These are phyloP conservation scores for Condylura cristata DNA, from an alignment of 2,113 vertebrate species.

Conservation along the genomic window DNA sequence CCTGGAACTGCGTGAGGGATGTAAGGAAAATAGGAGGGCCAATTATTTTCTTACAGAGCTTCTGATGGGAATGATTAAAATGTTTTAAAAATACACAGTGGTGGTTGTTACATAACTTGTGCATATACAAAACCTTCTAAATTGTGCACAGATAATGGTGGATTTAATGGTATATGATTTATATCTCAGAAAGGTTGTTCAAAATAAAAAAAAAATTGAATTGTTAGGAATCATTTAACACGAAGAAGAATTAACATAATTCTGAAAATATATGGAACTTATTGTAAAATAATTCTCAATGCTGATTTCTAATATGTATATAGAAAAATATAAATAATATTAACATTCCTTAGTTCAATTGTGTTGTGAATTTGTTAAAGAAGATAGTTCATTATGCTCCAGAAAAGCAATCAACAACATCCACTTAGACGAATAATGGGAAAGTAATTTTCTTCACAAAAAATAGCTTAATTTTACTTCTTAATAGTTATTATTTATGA, in stretches of 20 bases:
- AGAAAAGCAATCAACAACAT: background rate
- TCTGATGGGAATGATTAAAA: background rate
- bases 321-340: background rate
- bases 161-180: background rate
- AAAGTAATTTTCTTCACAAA: background rate
- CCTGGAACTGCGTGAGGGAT: background rate
- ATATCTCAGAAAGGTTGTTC: background rate
- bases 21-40: background rate
- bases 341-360: background rate
- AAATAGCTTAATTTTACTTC: background rate
- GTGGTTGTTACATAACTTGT: background rate
- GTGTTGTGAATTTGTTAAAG: background rate
- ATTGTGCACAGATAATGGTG: background rate
- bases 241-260: background rate
- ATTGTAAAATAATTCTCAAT: background rate
- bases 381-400: background rate
- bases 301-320: background rate
- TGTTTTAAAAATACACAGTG: background rate
- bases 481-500: conserved; percentile 18
- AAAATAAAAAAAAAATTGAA: background rate
- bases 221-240: background rate
- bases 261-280: background rate
- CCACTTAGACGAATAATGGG: background rate
- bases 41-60: background rate
- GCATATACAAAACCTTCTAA: background rate